Evolutionary conservation across 2,797 vertebrate species (phyloP).

Genomic region (Pseudomugil gertrudae): DNA sequence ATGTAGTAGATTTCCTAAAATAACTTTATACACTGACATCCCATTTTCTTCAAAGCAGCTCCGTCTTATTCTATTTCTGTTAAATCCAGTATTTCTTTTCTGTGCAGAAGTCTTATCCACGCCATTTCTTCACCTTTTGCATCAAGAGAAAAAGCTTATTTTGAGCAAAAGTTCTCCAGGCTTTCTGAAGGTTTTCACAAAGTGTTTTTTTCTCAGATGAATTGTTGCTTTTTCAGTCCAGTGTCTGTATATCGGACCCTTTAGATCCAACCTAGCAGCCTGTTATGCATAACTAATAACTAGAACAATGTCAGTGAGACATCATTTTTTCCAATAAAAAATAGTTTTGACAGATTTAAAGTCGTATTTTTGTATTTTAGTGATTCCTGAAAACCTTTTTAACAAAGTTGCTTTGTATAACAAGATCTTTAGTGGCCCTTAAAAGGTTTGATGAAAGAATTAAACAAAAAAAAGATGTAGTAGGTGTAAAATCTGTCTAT

Average conservation of each 20-base stretch:
- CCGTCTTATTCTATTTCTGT: constrained; percentile 24
- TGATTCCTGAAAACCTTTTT: no score
- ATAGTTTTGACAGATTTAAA: neutral
- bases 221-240: no score
- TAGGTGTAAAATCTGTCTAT: neutral
- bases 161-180: neutral
- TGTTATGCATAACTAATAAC: no score
- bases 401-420: no score
- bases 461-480: no score
- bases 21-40: constrained; percentile 52
- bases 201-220: no score
- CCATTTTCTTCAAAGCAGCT: constrained; percentile 34
- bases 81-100: neutral
- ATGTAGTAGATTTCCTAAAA: constrained; percentile 56
- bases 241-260: no score
- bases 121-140: neutral
- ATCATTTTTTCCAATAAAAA: neutral
- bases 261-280: no score
- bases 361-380: neutral
- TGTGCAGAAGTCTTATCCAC: neutral
- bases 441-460: no score
- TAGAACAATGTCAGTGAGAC: neutral
- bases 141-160: neutral
- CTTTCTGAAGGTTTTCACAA: neutral
- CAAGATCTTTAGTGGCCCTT: no score